Evolutionary conservation across 2,888 invertebrate genomes (phyloP), one percentile per base, ranked within the genome.

Genomic region (Hipparchia sbordonii): DNA sequence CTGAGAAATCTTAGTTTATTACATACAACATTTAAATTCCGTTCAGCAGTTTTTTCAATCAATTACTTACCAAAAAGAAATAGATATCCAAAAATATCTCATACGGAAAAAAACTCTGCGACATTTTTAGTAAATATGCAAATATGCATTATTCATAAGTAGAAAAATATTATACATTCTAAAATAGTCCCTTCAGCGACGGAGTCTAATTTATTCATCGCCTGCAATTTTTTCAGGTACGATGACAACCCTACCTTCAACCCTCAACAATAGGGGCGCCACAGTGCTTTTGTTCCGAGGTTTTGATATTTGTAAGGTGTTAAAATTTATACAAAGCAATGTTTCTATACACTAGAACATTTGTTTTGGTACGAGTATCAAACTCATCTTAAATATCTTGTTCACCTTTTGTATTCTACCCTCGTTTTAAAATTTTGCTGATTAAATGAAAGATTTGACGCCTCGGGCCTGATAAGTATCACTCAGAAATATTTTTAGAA

Each of bases 251-350:
- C 59, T 48, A 68, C 3, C 13, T 10, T 9, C 78, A 81, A 81
- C 87, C 86, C 83, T 82, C 71, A 78, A 75, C 75, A 74, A 74
- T 76, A 83, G 79, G 88, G 87, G 86, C 79, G 77, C 83, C 79
- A 57, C 56, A 63, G n/a, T 68, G 73, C 76, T 71, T 86, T 89
- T 89, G 87, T 89, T 87, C 75, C 84, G 79, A 81, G 74, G 76
- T 83, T 79, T 81, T 80, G 79, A 80, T 82, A 81, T 83, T 84
- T 84, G 84, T 82, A 73, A 78, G 84, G 82, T 81, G 85, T 83
- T 84, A 82, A 85, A 85, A 84, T 83, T 81, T 74, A 75, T 78
- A 76, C 72, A 75, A 75, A 75, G 76, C 71, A 71, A 54, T 54
- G 72, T 69, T 59, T 71, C 62, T 69, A 61, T 51, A 73, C 70